A percentile compares a stretch with the other conserved stretches of the same genome.
Conservation (phyloP, 2,797 vertebrate species). For the Pangasius mekongensis region DNA sequence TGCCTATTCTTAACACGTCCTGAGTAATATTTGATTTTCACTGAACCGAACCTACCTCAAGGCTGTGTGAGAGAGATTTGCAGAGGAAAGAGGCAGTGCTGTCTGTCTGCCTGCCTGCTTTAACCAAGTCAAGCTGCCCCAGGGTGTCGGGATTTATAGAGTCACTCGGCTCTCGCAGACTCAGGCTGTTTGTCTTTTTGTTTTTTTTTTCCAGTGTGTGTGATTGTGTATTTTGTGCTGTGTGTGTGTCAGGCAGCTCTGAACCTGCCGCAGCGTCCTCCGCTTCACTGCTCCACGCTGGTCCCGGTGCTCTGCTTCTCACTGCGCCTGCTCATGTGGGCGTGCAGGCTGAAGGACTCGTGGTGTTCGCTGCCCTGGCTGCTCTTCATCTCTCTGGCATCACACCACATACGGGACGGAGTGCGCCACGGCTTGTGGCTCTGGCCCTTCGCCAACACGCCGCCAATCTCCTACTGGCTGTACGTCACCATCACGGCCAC, state of each 20-base stretch:
- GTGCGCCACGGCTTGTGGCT: constrained; percentile 93
- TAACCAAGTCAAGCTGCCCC: neutral
- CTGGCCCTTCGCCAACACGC: constrained; percentile 91
- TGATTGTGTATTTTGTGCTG: neutral
- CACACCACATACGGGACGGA: constrained; percentile 92
- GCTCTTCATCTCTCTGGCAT: constrained; percentile 91
- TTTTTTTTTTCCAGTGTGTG: neutral
- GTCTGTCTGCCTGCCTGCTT: neutral
- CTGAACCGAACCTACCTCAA: neutral
- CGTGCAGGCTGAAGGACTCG: constrained; percentile 88
- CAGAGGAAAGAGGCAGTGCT: neutral
- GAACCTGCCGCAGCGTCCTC: constrained; percentile 86
- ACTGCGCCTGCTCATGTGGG: constrained; percentile 87
- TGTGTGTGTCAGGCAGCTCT: constrained; percentile 83
- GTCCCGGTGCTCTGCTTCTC: constrained; percentile 86
- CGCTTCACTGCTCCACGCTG: constrained; percentile 92
- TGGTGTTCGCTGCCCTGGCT: constrained; percentile 98
- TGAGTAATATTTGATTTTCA: constrained; percentile 15
- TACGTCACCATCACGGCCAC: constrained; percentile 90
- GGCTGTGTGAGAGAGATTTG: neutral
- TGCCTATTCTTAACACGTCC: neutral
- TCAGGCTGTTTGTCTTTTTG: neutral
- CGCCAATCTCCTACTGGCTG: constrained; percentile 91
- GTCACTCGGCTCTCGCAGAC: neutral
- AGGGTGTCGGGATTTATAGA: neutral